Evolutionary conservation across 2,888 invertebrate genomes (phyloP).

Genomic region (Selenia dentaria): DNA sequence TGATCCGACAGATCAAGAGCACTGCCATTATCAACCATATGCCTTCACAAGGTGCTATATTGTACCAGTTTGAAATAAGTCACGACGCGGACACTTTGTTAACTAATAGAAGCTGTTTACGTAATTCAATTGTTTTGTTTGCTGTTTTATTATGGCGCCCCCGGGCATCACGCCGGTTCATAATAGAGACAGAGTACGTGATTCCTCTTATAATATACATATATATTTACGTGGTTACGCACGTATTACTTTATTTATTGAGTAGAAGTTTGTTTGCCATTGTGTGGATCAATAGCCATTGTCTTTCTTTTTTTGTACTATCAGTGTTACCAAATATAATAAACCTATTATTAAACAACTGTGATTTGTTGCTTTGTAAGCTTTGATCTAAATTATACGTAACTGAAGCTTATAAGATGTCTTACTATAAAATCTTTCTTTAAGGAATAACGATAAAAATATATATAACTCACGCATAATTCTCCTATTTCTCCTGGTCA

Average conservation of each 20-base stretch:
- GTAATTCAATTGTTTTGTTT: slow-evolving; percentile 2
- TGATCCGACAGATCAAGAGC: slow-evolving; percentile 56
- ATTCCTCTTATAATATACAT: no score
- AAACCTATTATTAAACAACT: no score
- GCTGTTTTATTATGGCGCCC: background rate
- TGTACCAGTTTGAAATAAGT: slow-evolving; percentile 14
- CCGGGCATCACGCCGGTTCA: slow-evolving; percentile 6
- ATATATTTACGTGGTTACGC: slow-evolving; percentile 5
- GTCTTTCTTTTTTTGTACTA: no score
- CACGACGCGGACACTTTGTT: slow-evolving; percentile 1
- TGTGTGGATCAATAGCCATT: background rate
- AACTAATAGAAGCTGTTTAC: background rate
- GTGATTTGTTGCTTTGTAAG: no score
- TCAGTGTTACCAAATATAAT: no score
- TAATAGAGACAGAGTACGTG: slow-evolving; percentile 1
- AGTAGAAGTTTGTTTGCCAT: slow-evolving; percentile 17
- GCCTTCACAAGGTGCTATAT: slow-evolving; percentile 29
- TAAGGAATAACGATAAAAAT: no score
- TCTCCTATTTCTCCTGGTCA: no score
- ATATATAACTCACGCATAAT: no score
- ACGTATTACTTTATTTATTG: slow-evolving; percentile 20
- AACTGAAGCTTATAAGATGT: no score
- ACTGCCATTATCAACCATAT: slow-evolving; percentile 39
- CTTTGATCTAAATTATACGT: no score
- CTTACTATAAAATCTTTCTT: no score